Percentiles rank a stretch among this genome's conserved stretches.
Conservation (phyloP, 2,888 invertebrate genomes). For the Yponomeuta cagnagella region DNA sequence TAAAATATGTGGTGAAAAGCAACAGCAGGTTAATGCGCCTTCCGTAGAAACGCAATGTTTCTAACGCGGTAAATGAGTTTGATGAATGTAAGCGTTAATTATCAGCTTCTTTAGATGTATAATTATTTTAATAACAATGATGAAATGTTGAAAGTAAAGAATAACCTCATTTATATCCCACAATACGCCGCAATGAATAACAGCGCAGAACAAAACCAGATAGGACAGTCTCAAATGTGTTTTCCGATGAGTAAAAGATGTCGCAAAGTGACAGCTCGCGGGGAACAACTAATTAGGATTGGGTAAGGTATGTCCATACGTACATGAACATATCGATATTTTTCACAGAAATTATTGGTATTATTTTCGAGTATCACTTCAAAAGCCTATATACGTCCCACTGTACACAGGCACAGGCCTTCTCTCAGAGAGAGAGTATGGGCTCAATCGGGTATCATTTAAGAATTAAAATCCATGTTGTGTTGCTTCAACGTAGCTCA, state of each 20-base stretch:
- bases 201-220: neutral
- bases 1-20: neutral
- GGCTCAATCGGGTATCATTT: no score
- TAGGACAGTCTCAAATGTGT: constrained; percentile 3
- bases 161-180: neutral
- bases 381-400: no score
- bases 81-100: neutral
- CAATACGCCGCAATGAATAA: neutral
- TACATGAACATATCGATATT: no score
- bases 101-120: neutral
- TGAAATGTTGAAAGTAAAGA: neutral
- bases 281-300: neutral
- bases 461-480: no score
- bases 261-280: neutral
- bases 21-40: neutral
- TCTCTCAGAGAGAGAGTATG: no score
- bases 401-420: no score
- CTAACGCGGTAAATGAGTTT: neutral
- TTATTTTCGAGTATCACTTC: no score
- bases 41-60: neutral
- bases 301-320: no score
- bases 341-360: no score
- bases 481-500: no score
- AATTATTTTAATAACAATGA: constrained; percentile 1
- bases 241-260: neutral